phyloP scores from a whole-genome alignment of 1,140 invertebrate genomes.

The Cecropterus lyciades region DNA sequence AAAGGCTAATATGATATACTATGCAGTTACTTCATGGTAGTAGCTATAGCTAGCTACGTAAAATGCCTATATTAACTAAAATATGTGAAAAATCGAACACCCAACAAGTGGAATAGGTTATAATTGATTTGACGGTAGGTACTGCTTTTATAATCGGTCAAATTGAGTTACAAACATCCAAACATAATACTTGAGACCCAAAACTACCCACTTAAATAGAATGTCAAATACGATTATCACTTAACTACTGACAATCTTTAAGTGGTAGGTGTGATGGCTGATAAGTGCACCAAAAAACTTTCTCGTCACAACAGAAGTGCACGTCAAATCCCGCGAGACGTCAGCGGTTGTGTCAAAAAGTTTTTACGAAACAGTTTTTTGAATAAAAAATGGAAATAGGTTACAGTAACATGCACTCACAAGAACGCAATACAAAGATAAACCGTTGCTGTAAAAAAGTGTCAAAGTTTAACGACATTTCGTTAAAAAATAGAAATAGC shows the following conservation, averaged over 20 bases:
- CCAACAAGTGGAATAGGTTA: no score
- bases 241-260: neutral
- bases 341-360: conserved; percentile 15
- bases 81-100: no score
- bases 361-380: conserved; percentile 13
- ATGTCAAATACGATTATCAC: conserved; percentile 2
- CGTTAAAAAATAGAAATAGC: conserved; percentile 51
- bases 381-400: neutral
- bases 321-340: conserved; percentile 39
- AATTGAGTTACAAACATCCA: conserved; percentile 1
- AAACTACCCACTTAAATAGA: neutral
- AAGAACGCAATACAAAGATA: conserved; percentile 50
- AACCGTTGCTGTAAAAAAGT: conserved; percentile 58
- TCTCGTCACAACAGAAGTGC: conserved; percentile 37
- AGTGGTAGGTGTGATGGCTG: conserved; percentile 9
- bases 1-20: no score
- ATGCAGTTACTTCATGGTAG: no score
- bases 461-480: conserved; percentile 71
- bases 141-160: no score
- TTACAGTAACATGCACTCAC: conserved; percentile 64
- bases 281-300: neutral
- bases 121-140: no score
- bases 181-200: neutral
- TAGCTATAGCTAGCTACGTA: no score
- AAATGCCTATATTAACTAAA: no score